Evolutionary conservation across 2,888 invertebrate genomes (phyloP), one percentile per base, ranked within the genome.

Genomic region (Hyles lineata): DNA sequence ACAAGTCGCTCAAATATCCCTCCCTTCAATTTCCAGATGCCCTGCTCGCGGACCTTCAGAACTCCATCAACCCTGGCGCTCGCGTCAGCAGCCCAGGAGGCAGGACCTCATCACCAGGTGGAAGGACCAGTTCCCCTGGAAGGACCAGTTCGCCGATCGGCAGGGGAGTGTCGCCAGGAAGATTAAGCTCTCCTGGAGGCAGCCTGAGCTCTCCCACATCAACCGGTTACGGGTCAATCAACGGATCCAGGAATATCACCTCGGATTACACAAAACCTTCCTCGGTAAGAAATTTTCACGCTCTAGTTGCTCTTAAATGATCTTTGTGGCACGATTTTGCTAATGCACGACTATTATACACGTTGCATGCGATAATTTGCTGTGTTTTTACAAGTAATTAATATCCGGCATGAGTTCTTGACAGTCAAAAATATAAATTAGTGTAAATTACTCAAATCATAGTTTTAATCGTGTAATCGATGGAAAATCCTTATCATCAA

Each of bases 1-100:
- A 11, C 17, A 25, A 17, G 5, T 43, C 6, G 23, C 43, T 63
- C 25, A 17, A 67, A 23, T 5, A 58, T 58, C 23, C 32, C 35
- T 69, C 70, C 74, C 74, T 79, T 77, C 80, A 80, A 74, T 85
- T 96, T 96, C 71, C 96, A 99, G 99, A 99, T 96, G 99, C 99
- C 76, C 95, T 99, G 80, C 96, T 99, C 86, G 99, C 99, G 74
- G 99, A 99, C 90, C 96, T 99, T 74, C 99, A 99, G 93, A 98
- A 98, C 85, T 99, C 99, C 15, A 98, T 98, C 80, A 94, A 94
- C 84, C 94, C 94, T 69, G 97, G 98, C 71, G 95, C 88, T 72
- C 86, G 96, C 4, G 95, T 95, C 8, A 90, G 91, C 77, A 92
- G 92, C 76, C 92, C 93, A 0, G 97, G 98, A 23, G 96, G 90